Evolutionary conservation across 2,888 invertebrate species (phyloP).

Genomic region (Leptogaster cylindrica): DNA sequence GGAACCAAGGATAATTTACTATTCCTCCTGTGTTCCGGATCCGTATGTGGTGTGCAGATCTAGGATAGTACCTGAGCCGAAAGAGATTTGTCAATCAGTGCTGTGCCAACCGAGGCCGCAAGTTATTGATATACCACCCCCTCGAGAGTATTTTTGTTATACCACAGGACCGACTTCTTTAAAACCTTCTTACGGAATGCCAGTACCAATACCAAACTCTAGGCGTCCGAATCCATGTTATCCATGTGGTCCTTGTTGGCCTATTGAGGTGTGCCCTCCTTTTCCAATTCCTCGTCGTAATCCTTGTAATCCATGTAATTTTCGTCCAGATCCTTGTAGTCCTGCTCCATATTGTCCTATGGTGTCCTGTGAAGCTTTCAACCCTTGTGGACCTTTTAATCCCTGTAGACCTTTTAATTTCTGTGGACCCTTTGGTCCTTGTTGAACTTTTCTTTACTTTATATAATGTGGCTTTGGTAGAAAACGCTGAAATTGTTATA

Average conservation of each 20-base stretch:
- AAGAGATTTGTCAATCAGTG: slow-evolving; percentile 57
- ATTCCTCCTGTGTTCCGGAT: slow-evolving; percentile 57
- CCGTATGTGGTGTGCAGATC: slow-evolving; percentile 59
- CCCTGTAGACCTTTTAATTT: not conserved
- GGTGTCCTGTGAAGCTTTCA: not conserved
- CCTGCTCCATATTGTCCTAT: not conserved
- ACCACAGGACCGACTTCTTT: slow-evolving; percentile 56
- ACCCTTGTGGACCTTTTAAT: not conserved
- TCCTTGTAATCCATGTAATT: slow-evolving; percentile 9
- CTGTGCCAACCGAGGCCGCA: slow-evolving; percentile 59
- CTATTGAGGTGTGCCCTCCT: slow-evolving; percentile 45
- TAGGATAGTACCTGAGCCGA: slow-evolving; percentile 56
- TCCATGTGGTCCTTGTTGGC: slow-evolving; percentile 39
- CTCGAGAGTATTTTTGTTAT: slow-evolving; percentile 57
- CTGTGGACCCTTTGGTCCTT: not conserved
- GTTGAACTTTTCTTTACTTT: no score
- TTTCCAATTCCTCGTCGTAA: slow-evolving; percentile 45
- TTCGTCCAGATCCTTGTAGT: not conserved
- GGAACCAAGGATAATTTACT: slow-evolving; percentile 57
- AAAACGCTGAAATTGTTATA: no score
- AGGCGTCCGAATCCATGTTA: slow-evolving; percentile 55
- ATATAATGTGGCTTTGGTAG: no score
- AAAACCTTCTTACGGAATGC: no score
- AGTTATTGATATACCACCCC: slow-evolving; percentile 56
- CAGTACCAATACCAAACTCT: no score